Evolutionary conservation across 1,140 invertebrate species (phyloP).

Genomic region (Scaptomyza pallida): DNA sequence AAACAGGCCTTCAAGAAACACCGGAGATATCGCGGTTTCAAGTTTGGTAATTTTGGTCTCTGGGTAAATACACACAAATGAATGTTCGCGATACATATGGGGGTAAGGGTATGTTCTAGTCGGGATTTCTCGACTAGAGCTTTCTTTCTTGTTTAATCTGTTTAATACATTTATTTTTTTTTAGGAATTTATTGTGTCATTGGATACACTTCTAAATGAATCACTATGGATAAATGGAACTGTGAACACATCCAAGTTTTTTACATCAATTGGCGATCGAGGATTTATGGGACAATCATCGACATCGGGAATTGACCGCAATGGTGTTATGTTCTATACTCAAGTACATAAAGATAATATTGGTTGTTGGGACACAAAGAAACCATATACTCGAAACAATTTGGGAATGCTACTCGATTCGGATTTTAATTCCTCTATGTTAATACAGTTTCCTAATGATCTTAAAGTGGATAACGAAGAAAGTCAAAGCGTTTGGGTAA

Average conservation of each 20-base stretch:
- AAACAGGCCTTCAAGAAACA: too few species aligned
- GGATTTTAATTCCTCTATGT: conserved; percentile 83
- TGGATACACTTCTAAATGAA: conserved; percentile 87
- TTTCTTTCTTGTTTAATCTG: too few species aligned
- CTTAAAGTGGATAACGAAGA: conserved; percentile 89
- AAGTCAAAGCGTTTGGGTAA: conserved; percentile 89
- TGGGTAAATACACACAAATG: too few species aligned
- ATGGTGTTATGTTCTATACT: conserved; percentile 91
- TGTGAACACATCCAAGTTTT: conserved; percentile 84
- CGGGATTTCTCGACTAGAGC: too few species aligned
- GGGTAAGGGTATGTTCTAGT: too few species aligned
- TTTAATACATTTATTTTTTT: not conserved
- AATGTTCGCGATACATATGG: too few species aligned
- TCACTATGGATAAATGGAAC: conserved; percentile 85
- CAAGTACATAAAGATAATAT: conserved; percentile 89
- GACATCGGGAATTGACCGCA: conserved; percentile 88
- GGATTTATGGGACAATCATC: conserved; percentile 88
- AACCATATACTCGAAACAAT: conserved; percentile 88
- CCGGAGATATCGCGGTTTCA: too few species aligned
- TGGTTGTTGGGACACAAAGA: conserved; percentile 91
- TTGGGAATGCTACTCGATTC: conserved; percentile 85
- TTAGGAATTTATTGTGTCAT: conserved; percentile 89
- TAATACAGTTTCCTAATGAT: conserved; percentile 91
- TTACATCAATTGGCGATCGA: conserved; percentile 87
- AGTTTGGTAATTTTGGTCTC: too few species aligned